phyloP scores from a whole-genome alignment of 2,797 vertebrate genomes.

The Etheostoma perlongum region DNA sequence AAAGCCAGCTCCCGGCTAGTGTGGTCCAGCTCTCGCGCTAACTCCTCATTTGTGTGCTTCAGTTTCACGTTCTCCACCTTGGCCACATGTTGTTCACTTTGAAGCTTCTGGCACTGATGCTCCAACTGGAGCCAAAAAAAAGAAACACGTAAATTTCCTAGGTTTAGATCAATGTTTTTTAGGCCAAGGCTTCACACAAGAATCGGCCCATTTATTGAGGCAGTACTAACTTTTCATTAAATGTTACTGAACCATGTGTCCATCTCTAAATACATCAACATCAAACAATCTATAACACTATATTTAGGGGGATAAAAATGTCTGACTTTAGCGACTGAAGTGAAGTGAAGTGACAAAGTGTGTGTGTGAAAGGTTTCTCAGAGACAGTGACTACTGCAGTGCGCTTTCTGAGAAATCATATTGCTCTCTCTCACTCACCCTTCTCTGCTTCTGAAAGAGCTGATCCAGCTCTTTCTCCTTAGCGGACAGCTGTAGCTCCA shows the following conservation, averaged over 20 bases:
- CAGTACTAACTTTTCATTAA: neutral
- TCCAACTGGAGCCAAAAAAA: constrained; percentile 85
- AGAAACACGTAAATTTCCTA: neutral
- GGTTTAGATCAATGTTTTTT: neutral
- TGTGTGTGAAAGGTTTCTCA: neutral
- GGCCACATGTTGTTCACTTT: constrained; percentile 89
- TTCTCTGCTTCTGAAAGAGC: constrained; percentile 88
- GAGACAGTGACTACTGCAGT: neutral
- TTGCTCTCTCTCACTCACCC: constrained; percentile 76
- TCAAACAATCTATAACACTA: neutral
- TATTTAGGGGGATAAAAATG: neutral
- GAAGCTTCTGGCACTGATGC: constrained; percentile 87
- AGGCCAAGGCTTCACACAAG: neutral
- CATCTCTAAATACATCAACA: neutral
- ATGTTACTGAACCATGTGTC: neutral
- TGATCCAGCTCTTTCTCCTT: constrained; percentile 93
- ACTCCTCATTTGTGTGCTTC: constrained; percentile 90
- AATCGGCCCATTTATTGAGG: neutral
- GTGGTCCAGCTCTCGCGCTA: constrained; percentile 87
- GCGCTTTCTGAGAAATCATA: neutral
- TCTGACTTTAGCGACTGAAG: neutral
- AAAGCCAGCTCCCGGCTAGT: constrained; percentile 85
- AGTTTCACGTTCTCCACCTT: constrained; percentile 92
- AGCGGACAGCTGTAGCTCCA: constrained; percentile 87
- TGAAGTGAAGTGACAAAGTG: neutral